Conservation (phyloP, 2,888 invertebrate species). For the Ceriagrion tenellum region DNA sequence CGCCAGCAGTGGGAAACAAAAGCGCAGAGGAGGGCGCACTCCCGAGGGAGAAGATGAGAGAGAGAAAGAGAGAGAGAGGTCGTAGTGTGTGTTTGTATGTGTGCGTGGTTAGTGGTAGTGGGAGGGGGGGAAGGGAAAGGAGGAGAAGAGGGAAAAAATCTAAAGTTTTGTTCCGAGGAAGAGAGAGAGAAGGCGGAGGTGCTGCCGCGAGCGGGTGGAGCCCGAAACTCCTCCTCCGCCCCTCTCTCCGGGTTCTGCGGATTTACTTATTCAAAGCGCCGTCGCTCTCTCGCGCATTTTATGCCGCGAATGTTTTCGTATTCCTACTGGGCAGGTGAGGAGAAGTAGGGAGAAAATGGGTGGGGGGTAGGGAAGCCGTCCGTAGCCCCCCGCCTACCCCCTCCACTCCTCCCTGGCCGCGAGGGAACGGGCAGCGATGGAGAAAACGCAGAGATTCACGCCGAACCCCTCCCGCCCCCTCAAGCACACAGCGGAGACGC, state of each 20-base stretch:
- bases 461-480: no score
- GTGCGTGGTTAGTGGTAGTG: no score
- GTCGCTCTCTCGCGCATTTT: neutral
- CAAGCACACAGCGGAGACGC: no score
- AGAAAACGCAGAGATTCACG: neutral
- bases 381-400: neutral
- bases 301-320: neutral
- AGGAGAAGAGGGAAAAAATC: neutral
- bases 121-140: neutral
- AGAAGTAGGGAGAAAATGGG: neutral
- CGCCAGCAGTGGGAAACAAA: neutral
- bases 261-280: slow-evolving; percentile 6
- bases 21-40: neutral
- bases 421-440: neutral
- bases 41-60: neutral
- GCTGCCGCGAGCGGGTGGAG: neutral
- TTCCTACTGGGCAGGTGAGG: slow-evolving; percentile 2
- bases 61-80: neutral
- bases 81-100: neutral
- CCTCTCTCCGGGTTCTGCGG: neutral
- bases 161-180: neutral
- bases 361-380: neutral
- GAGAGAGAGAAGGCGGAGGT: slow-evolving; percentile 10
- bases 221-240: neutral
- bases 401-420: neutral